phyloP scores from a whole-genome alignment of 2,888 invertebrate genomes.

The Scrobipalpa atriplicella region DNA sequence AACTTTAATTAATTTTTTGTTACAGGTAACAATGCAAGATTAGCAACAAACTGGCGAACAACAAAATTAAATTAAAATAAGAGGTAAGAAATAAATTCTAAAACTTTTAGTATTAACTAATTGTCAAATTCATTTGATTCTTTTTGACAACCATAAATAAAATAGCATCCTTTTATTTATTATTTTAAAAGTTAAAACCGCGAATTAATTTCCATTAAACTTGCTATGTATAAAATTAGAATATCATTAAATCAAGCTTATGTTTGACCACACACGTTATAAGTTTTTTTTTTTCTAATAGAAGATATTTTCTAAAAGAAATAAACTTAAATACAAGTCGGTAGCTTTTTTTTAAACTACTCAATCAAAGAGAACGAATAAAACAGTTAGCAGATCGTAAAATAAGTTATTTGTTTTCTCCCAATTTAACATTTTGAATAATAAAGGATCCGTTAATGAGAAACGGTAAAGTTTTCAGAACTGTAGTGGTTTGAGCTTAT shows the following conservation, averaged over 20 bases:
- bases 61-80: neutral
- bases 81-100: constrained; percentile 7
- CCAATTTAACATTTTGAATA: neutral
- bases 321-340: neutral
- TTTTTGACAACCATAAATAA: too few species aligned
- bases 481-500: neutral
- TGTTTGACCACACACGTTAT: neutral
- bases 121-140: too few species aligned
- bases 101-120: neutral
- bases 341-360: neutral
- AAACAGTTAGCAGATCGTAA: neutral
- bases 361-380: constrained; percentile 6
- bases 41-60: constrained; percentile 19
- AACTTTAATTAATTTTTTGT: constrained; percentile 37
- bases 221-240: neutral
- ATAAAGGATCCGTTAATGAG: neutral
- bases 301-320: too few species aligned
- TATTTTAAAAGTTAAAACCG: too few species aligned
- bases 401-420: neutral
- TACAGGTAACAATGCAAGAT: constrained; percentile 45
- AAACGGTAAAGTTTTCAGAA: neutral
- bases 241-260: constrained; percentile 1
- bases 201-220: too few species aligned
- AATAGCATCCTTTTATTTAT: too few species aligned
- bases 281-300: neutral